Evolutionary conservation across 2,797 vertebrate genomes (phyloP).

Genomic region (Clarias platycephalus): DNA sequence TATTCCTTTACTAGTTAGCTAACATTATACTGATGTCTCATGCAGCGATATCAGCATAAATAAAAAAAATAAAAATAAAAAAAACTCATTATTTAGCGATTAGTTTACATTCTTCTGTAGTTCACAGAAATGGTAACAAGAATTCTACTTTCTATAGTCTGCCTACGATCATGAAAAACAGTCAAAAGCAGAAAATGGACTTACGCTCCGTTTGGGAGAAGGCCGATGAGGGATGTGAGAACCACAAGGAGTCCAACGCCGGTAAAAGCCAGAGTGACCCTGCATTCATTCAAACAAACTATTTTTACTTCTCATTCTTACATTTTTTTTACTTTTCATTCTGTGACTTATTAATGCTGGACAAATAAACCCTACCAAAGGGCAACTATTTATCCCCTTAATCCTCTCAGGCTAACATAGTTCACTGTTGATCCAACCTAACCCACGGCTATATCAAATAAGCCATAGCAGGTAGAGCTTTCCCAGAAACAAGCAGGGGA

Average conservation of each 20-base stretch:
- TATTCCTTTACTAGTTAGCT: not conserved
- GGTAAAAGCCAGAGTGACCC: constrained; percentile 85
- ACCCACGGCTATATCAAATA: not conserved
- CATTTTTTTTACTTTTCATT: not conserved
- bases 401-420: not conserved
- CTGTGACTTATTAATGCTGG: not conserved
- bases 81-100: not conserved
- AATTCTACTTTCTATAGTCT: not conserved
- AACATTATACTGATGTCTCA: not conserved
- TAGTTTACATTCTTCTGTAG: not conserved
- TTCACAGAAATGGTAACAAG: not conserved
- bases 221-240: constrained; percentile 81
- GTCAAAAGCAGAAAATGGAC: constrained; percentile 47
- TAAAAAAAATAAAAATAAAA: too few species aligned
- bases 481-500: not conserved
- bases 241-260: constrained; percentile 85
- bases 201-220: constrained; percentile 83
- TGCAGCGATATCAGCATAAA: not conserved
- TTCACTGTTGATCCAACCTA: not conserved
- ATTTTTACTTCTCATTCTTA: not conserved
- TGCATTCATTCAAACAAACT: constrained; percentile 56
- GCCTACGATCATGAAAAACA: not conserved
- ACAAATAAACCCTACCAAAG: not conserved
- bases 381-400: not conserved
- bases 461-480: not conserved